Base-by-base conservation (phyloP, 2,113 vertebrate species). In the Leiothrix lutea region DNA sequence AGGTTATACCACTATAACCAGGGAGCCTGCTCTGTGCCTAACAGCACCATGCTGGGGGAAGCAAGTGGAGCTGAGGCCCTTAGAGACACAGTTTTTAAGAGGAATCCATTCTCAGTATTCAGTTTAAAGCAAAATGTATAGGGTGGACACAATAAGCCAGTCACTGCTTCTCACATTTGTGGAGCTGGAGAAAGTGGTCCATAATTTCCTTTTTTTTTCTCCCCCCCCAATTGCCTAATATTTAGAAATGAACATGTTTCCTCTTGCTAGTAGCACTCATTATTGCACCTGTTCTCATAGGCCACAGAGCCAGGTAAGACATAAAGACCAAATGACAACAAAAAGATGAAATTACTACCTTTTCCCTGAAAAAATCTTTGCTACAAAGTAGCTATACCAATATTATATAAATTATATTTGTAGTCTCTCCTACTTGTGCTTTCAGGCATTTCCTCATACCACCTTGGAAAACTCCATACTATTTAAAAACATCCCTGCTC, bases 391-490 rank as follows among this genome's bases (percentile, higher is more conserved):
- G 64, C 54, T 74, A 35, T 29, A 84, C 31, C 56, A 79, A 38
- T 84, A 77, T 60, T 56, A 78, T 42, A 60, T 35, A 80, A 86
- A 78, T 60, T 44, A 7, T 60, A 77, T 93, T 96, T 73, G 9
- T 57, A 50, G 57, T 78, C 45, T 78, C 36, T 90, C 31, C 56
- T 78, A 53, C 29, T 53, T 62, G 47, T 74, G 88, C 72, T 90
- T 86, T 78, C 31, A 90, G 90, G 56, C 64, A 73, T 93, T 94
- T 95, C 82, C 75, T 95, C 65, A 82, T 61, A 42, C 54, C 74
- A 90, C 54, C 66, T 22, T 86, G 67, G 67, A 92, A 90, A 92
- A 88, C 24, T 23, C 42, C 6, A 1, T 28, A 33, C 35, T 38
- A 47, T 70, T 90, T 82, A 36, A 77, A 89, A 88, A 57, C 29